Evolutionary conservation across 2,797 vertebrate genomes (phyloP), one percentile per base, ranked within the genome.

Genomic region (Austrolebias charrua): DNA sequence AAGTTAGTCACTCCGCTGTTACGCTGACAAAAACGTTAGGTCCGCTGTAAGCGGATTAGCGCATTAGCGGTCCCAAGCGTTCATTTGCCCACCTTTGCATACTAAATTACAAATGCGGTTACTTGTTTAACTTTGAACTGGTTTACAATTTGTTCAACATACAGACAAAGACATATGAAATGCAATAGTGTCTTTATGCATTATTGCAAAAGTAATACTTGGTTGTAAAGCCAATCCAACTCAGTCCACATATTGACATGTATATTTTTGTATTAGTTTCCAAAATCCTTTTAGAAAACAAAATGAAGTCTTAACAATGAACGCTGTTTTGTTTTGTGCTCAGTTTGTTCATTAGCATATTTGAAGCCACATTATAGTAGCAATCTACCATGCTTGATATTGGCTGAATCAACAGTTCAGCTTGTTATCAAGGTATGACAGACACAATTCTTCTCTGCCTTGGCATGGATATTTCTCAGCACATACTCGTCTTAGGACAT

Each of bases 381-480:
- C 50, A 20, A 71, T 47, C 47, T 33, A 43, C 63, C 59, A 12
- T 55, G 15, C 11, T 13, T 56, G 33, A 59, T 56, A 57, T 47
- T 65, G 52, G 13, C 11, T 0, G 3, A 8, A 19, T 56, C 51
- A 31, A 43, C 4, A 46, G 19, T 29, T 50, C 51, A 43, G 62
- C 20, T 69, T 51, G 46, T 79, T 72, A 68, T 80, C 67, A 60
- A 66, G 43, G 48, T 69, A n/a, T 3, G 55, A 33, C 72, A 74
- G 64, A 53, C 60, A 61, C 35, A 16, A 4, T 48, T 35, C 46
- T 15, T 31, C 42, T 60, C 54, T 61, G 10, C 29, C 63, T 49
- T 58, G 53, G 45, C 55, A 51, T 6, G 14, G 73, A 69, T 61
- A 43, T 70, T 33, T 60, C 60, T 42, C 28, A 48, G 54, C 62